A percentile compares a stretch with the other conserved stretches of the same genome.
phyloP scores from a whole-genome alignment of 2,797 vertebrate genomes.

The Thamnophis elegans region DNA sequence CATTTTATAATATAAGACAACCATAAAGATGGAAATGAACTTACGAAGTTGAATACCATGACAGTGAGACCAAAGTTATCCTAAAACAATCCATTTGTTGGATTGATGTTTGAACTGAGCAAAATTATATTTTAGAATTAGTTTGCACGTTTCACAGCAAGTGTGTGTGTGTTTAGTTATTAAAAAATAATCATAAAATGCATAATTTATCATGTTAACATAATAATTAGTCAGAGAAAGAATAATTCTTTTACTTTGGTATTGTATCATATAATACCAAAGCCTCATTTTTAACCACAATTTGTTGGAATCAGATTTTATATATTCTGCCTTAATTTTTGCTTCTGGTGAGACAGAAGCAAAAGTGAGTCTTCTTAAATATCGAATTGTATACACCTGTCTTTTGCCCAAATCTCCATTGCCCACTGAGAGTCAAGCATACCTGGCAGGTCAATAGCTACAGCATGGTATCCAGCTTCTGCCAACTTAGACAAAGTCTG shows the following conservation, averaged over 20 bases:
- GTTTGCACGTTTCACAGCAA: background rate
- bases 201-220: background rate
- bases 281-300: background rate
- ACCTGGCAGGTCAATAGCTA: constrained; percentile 95
- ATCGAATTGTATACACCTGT: background rate
- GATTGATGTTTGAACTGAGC: background rate
- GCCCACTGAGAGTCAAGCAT: background rate
- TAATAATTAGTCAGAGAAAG: background rate
- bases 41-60: background rate
- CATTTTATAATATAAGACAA: background rate
- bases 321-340: background rate
- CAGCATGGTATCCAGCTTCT: constrained; percentile 79
- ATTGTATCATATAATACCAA: background rate
- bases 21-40: background rate
- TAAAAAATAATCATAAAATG: background rate
- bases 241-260: background rate
- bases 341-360: background rate
- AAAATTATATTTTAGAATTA: background rate
- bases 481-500: constrained; percentile 82
- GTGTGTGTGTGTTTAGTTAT: too few species aligned
- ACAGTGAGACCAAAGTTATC: background rate
- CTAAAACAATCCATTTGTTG: background rate
- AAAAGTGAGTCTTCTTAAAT: background rate
- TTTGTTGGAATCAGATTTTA: background rate
- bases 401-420: background rate